Conservation (phyloP, 2,797 vertebrate genomes). For the Ataeniobius toweri region DNA sequence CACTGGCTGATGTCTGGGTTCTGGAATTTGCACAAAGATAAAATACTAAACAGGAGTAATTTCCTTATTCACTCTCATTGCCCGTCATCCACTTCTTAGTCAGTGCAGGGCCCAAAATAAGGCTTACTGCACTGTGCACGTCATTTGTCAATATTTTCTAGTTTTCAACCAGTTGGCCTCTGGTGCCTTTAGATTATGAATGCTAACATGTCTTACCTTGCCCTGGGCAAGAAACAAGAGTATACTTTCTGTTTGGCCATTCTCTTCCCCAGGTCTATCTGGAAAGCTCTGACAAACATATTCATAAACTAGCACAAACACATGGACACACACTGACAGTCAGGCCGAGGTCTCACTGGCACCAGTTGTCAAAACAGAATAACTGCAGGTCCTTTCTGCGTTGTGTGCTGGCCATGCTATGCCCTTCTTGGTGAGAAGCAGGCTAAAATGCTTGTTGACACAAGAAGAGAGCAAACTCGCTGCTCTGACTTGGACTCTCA, state of each 20-base stretch:
- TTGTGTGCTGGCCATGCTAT: slow-evolving; percentile 71
- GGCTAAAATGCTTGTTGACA: slow-evolving; percentile 70
- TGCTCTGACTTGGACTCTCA: slow-evolving; percentile 36
- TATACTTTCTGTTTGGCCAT: slow-evolving; percentile 66
- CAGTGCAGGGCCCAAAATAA: slow-evolving; percentile 52
- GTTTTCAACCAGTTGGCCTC: slow-evolving; percentile 66
- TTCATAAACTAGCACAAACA: slow-evolving; percentile 45
- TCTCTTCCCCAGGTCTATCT: slow-evolving; percentile 60
- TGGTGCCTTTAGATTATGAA: slow-evolving; percentile 68
- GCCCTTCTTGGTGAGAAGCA: slow-evolving; percentile 62
- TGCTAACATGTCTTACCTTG: slow-evolving; percentile 75
- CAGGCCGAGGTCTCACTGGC: slow-evolving; percentile 66
- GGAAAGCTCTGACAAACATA: slow-evolving; percentile 63
- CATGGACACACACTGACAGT: slow-evolving; percentile 51
- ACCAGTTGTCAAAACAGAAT: slow-evolving; percentile 77
- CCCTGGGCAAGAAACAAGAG: slow-evolving; percentile 74
- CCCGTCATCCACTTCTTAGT: slow-evolving; percentile 22
- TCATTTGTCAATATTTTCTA: slow-evolving; percentile 62
- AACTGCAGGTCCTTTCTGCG: slow-evolving; percentile 66
- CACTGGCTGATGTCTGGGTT: background rate
- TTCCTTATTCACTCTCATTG: slow-evolving; percentile 34
- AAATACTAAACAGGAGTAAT: slow-evolving; percentile 9
- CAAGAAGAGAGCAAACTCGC: slow-evolving; percentile 61
- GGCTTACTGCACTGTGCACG: slow-evolving; percentile 59
- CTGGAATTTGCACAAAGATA: background rate